A percentile compares a stretch with the other conserved stretches of the same genome.
Conservation (phyloP, 2,888 invertebrate genomes). For the Apotomis betuletana region DNA sequence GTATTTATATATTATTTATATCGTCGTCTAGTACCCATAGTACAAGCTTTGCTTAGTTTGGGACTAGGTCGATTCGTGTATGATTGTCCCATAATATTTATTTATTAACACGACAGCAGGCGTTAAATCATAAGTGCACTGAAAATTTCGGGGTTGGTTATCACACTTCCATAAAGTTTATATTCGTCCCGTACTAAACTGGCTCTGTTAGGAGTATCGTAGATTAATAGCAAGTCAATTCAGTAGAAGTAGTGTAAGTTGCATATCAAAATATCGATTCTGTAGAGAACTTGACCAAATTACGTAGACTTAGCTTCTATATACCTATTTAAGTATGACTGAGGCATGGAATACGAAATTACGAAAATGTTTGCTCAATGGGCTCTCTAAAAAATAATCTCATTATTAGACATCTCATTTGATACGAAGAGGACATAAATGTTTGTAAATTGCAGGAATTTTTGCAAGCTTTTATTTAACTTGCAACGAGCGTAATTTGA, state of each 20-base stretch:
- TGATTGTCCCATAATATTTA: too few species aligned
- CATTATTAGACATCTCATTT: conserved; percentile 7
- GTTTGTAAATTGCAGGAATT: background rate
- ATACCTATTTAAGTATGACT: conserved; percentile 9
- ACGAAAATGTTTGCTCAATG: conserved; percentile 26
- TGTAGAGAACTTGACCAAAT: conserved; percentile 54
- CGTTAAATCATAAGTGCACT: too few species aligned
- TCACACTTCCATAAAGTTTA: background rate
- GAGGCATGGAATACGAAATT: conserved; percentile 10
- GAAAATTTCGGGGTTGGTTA: too few species aligned
- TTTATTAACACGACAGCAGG: too few species aligned
- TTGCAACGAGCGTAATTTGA: too few species aligned
- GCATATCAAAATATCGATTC: conserved; percentile 57
- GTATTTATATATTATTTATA: too few species aligned
- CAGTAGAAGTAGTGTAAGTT: conserved; percentile 50
- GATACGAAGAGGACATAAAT: background rate
- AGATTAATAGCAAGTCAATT: conserved; percentile 32
- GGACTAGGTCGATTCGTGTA: too few species aligned
- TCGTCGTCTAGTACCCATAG: too few species aligned
- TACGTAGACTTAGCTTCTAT: conserved; percentile 33
- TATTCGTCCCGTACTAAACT: background rate
- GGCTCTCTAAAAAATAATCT: conserved; percentile 36
- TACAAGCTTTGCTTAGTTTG: too few species aligned
- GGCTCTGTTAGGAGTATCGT: background rate
- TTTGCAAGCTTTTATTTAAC: too few species aligned